Evolutionary conservation across 2,888 invertebrate genomes (phyloP), one percentile per base, ranked within the genome.

Genomic region (Atherix ibis): DNA sequence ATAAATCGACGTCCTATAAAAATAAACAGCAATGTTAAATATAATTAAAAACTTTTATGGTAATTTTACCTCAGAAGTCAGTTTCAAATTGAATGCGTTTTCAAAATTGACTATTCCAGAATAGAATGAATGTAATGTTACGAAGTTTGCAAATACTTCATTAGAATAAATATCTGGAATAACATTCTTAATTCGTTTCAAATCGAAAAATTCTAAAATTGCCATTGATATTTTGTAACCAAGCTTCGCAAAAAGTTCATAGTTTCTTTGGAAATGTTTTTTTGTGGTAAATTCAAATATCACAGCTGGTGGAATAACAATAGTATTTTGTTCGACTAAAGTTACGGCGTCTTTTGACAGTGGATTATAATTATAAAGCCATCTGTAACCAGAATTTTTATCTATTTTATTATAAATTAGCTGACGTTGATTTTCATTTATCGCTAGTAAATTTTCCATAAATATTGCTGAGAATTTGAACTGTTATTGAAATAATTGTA

Each of bases 361-460:
- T 2, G 36, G 32, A 27, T 39, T 39, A 17, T 36, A 39, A 3
- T 34, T 9, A 18, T 34, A 34, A 12, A 36, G 19, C 39, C 39
- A 39, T 16, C 28, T 18, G 12, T 31, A 34, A 3, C 22, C 34
- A 13, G 34, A 15, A 26, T 36, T 34, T 27, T 34, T 31, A 8
- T 27, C 34, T 14, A 39, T 18, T 39, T 36, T 39, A 9, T 36
- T 25, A 19, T 36, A 39, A n/a, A 34, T 36, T 5, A 39, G 9
- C 3, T 15, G 16, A 8, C 36, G 34, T 16, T 39, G 31, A 13
- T 39, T 36, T 5, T 14, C 26, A 14, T 31, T 39, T 14, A 39
- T 13, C 13, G 18, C 18, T 6, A 39, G 8, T 2, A 39, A 9
- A 31, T 39, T 39, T 18, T 36, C 36, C 5, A 28, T 26, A 17